A percentile compares a stretch with the other conserved stretches of the same genome.
phyloP scores from a whole-genome alignment of 2,113 vertebrate genomes.

The Oncorhynchus keta region DNA sequence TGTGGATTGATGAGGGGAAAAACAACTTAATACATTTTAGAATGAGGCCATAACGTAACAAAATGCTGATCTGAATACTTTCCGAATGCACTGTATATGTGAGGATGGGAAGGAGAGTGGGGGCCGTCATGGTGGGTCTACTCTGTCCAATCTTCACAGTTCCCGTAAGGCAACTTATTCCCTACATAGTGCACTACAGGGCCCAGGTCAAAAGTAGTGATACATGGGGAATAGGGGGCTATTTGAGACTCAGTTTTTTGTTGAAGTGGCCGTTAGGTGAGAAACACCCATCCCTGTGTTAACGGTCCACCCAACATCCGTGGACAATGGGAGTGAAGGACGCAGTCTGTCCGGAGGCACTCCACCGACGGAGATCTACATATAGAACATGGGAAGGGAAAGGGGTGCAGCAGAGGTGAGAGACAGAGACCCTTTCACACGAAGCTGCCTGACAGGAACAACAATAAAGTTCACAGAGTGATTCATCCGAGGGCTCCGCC shows the following conservation, averaged over 20 bases:
- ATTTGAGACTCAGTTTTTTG: background rate
- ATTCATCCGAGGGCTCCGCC: slow-evolving; percentile 62
- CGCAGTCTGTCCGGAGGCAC: background rate
- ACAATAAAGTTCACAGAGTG: slow-evolving; percentile 70
- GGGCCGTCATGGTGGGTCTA: background rate
- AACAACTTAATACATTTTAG: too few species aligned
- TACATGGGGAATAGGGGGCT: background rate
- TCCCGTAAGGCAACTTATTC: background rate
- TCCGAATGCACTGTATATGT: background rate
- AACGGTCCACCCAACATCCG: slow-evolving; percentile 41
- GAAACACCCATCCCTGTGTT: slow-evolving; percentile 45
- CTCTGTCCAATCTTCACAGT: background rate
- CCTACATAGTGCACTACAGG: too few species aligned
- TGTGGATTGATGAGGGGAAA: too few species aligned
- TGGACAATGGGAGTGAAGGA: slow-evolving; percentile 38
- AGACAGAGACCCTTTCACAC: slow-evolving; percentile 39
- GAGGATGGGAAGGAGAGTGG: background rate
- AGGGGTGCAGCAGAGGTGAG: slow-evolving; percentile 47
- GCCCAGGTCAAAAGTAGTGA: too few species aligned
- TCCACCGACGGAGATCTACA: slow-evolving; percentile 29
- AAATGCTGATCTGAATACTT: too few species aligned
- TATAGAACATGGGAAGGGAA: slow-evolving; percentile 62
- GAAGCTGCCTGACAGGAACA: slow-evolving; percentile 51
- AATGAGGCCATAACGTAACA: too few species aligned
- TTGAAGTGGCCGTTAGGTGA: background rate